phyloP scores from a whole-genome alignment of 2,888 invertebrate genomes.

The Patella depressa region DNA sequence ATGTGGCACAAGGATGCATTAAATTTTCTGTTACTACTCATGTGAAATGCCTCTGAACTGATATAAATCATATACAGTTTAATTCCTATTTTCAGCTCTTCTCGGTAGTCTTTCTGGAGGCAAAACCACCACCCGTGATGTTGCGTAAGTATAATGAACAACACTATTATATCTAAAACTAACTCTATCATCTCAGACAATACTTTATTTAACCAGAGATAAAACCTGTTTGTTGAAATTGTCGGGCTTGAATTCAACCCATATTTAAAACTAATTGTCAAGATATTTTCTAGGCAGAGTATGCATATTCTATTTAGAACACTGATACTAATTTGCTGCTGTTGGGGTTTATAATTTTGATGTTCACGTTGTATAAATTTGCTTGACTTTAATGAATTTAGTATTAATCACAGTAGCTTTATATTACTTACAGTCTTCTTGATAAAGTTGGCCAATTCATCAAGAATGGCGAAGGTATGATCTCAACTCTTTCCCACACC shows the following conservation, averaged over 20 bases:
- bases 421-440: background rate
- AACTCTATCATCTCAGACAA: no score
- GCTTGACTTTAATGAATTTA: background rate
- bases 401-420: background rate
- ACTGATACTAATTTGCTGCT: no score
- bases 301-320: background rate
- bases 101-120: background rate
- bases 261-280: background rate
- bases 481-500: constrained; percentile 10
- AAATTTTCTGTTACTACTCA: no score
- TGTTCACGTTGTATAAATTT: no score
- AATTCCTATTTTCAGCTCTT: background rate
- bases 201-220: no score
- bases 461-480: constrained; percentile 8
- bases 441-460: constrained; percentile 11
- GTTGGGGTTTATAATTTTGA: no score
- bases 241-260: background rate
- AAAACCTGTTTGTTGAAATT: no score
- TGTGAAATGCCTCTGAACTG: no score
- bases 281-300: background rate
- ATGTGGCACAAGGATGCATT: no score
- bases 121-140: background rate
- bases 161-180: background rate
- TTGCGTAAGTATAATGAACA: background rate
- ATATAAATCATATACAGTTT: background rate